These are phyloP conservation scores for Phrynocephalus vlangalii DNA, from an alignment of 2,797 vertebrate species.

Conservation along the genomic window DNA sequence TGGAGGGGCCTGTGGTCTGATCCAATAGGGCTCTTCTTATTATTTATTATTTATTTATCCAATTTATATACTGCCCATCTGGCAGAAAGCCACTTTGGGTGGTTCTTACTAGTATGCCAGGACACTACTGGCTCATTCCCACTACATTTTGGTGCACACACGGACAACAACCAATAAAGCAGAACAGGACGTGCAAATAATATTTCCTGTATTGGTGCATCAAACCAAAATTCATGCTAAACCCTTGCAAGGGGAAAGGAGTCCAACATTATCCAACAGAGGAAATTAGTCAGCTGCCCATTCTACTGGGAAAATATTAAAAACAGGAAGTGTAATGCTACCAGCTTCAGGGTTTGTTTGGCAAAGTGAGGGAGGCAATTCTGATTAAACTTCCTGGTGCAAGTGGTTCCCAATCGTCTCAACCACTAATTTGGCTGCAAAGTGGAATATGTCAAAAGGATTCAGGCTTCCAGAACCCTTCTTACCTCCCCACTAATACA, in stretches of 20 bases:
- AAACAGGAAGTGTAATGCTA: not conserved
- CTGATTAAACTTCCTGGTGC: not conserved
- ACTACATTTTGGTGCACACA: not conserved
- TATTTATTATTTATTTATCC: no score
- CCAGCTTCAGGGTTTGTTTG: not conserved
- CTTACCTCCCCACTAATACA: no score
- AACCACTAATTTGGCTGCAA: not conserved
- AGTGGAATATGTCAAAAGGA: not conserved
- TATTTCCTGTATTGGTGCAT: not conserved
- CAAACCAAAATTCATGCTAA: not conserved
- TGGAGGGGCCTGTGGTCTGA: no score
- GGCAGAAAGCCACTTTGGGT: no score
- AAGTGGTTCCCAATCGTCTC: not conserved
- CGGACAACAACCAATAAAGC: not conserved
- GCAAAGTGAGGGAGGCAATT: not conserved
- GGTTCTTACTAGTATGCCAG: no score
- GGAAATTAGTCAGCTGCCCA: not conserved
- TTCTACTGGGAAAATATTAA: not conserved
- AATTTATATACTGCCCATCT: no score
- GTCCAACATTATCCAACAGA: not conserved
- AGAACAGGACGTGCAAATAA: not conserved
- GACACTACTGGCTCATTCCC: no score
- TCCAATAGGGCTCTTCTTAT: no score
- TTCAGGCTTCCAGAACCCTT: no score
- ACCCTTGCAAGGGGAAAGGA: not conserved